Percentiles rank a stretch among this genome's conserved stretches.
These are phyloP conservation scores for Chiloscyllium plagiosum DNA, from an alignment of 2,113 vertebrate species.

Conservation along the genomic window DNA sequence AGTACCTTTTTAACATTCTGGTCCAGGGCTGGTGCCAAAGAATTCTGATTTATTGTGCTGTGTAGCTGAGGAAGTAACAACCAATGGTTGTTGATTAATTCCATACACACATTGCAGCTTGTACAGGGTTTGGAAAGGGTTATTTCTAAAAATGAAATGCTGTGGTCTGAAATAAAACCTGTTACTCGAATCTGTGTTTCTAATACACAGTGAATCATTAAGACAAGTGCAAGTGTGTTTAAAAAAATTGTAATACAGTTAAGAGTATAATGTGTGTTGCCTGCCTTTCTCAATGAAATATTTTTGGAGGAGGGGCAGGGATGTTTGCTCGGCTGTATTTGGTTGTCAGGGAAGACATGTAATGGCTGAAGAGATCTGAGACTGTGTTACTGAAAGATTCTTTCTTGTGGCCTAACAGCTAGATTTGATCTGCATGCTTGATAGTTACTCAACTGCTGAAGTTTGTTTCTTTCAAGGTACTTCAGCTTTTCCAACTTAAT, in stretches of 20 bases:
- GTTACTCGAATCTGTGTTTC: not conserved
- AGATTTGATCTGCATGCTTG: conserved; percentile 1
- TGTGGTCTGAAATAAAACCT: not conserved
- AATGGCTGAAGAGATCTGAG: not conserved
- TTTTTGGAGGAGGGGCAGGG: not conserved
- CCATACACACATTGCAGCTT: not conserved
- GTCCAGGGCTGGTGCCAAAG: not conserved
- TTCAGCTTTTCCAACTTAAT: not conserved
- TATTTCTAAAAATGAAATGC: not conserved
- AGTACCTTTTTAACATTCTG: not conserved
- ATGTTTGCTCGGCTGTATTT: not conserved
- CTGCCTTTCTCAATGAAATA: not conserved
- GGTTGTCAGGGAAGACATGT: not conserved
- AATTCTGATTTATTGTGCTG: not conserved
- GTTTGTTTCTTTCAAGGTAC: too few species aligned
- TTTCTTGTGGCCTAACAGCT: not conserved
- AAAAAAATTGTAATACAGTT: not conserved
- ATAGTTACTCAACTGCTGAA: not conserved
- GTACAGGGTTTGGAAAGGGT: not conserved
- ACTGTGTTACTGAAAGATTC: not conserved
- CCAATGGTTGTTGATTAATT: not conserved
- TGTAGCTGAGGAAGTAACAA: not conserved
- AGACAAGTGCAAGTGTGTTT: not conserved
- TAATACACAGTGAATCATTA: not conserved
- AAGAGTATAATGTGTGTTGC: not conserved